Base-by-base conservation (phyloP, 2,113 vertebrate genomes). In the Aepyceros melampus region DNA sequence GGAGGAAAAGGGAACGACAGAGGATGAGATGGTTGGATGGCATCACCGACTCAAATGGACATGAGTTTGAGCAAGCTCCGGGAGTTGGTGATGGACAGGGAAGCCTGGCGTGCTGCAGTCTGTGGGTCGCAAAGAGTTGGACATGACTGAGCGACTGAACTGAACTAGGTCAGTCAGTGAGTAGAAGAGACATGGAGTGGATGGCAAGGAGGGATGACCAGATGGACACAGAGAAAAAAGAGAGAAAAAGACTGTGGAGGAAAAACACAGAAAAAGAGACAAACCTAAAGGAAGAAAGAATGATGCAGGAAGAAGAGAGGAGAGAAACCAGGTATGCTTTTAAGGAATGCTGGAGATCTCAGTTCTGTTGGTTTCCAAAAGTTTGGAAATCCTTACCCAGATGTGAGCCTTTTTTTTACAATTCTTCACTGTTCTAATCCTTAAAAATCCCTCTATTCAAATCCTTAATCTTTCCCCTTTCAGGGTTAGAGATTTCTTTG, bases 401-500 rank as follows among this genome's bases (percentile, higher is more conserved):
- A 36, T 1, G 2, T 17, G n/a, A 84, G 58, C 31, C 81, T n/a
- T 58, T 71, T 76, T 87, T 89, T 88, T 81, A 55, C 29, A 64
- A n/a, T 82, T 56, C 90, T 74, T 76, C 16, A 29, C 33, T 88
- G 40, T 40, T 36, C 89, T 81, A 86, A 95, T 62, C 78, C 23
- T 79, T 62, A 86, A 83, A 90, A 93, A 89, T 62, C 43, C 89
- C 87, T 83, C 31, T 21, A 6, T 58, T 71, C 74, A 27, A 56
- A 81, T 40, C 7, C 64, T 94, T 71, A 94, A 23, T 95, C 79
- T 88, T 74, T 71, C 58, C 78, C 31, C 27, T 45, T 51, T 67
- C 56, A 40, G 58, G 71, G 95, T 87, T 83, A 95, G 89, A 82
- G 40, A 88, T 47, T 47, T 78, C 85, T 95, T 89, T 93, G 83